Percentiles rank a stretch among this genome's conserved stretches.
Conservation (phyloP, 1,140 invertebrate species). For the Nymphalis io region DNA sequence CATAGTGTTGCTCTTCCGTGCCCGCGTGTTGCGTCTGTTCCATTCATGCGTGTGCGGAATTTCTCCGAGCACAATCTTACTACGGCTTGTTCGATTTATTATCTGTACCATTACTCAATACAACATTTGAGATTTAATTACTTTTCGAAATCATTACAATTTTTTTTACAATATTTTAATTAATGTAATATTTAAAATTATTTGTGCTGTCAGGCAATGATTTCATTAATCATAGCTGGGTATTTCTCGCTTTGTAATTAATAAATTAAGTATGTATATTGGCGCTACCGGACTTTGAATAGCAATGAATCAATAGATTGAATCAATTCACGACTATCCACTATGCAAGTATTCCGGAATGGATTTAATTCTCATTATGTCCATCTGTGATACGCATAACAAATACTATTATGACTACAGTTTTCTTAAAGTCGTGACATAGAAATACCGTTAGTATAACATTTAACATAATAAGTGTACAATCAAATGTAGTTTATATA, state of each 20-base stretch:
- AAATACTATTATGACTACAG: constrained; percentile 38
- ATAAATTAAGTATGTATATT: constrained; percentile 17
- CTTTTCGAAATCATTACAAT: neutral
- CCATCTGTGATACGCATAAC: constrained; percentile 37
- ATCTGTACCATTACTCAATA: neutral
- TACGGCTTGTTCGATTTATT: neutral
- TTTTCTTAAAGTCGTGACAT: constrained; percentile 42
- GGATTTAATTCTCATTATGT: constrained; percentile 44
- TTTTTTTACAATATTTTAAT: neutral
- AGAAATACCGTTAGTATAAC: constrained; percentile 10
- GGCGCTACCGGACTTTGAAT: constrained; percentile 20
- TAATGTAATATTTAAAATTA: neutral
- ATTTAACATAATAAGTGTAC: neutral
- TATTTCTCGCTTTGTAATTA: constrained; percentile 9
- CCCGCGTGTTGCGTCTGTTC: constrained; percentile 8
- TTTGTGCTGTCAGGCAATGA: neutral
- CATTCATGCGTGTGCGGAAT: constrained; percentile 21
- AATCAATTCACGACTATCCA: constrained; percentile 24
- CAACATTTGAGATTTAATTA: neutral
- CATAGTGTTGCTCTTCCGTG: constrained; percentile 13
- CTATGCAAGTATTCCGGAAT: constrained; percentile 35
- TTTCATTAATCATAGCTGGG: constrained; percentile 3
- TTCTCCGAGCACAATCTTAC: constrained; percentile 6
- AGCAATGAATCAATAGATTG: constrained; percentile 19
- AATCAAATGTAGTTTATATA: constrained; percentile 6